These are phyloP conservation scores for Catagonus wagneri DNA, from an alignment of 2,113 vertebrate species.

Conservation along the genomic window DNA sequence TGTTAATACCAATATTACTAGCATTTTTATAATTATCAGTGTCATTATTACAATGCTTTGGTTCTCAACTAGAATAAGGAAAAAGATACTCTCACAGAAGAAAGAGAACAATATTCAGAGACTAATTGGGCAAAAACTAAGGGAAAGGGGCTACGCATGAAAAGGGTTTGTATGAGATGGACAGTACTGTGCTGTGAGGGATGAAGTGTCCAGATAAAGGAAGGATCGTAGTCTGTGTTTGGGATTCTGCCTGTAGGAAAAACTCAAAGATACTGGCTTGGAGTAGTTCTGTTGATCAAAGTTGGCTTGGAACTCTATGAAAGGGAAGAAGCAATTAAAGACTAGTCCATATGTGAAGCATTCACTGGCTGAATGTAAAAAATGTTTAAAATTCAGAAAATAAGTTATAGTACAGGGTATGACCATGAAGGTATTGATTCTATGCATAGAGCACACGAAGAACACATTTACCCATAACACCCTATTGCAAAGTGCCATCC, in stretches of 20 bases:
- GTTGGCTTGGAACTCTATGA: background rate
- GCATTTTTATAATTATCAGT: background rate
- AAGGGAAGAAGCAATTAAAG: background rate
- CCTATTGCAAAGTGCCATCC: background rate
- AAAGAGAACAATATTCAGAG: background rate
- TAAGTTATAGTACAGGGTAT: background rate
- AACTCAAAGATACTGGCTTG: background rate
- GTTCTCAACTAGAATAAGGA: constrained; percentile 21
- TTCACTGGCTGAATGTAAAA: background rate
- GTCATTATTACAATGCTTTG: background rate
- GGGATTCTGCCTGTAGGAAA: background rate
- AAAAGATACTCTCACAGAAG: background rate
- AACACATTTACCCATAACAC: background rate
- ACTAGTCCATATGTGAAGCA: background rate
- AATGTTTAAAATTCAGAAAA: constrained; percentile 49
- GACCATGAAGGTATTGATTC: background rate
- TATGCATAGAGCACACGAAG: background rate
- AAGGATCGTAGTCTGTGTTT: background rate
- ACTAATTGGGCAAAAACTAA: background rate
- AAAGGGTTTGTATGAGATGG: background rate
- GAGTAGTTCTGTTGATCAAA: background rate
- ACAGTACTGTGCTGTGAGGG: background rate
- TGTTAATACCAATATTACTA: background rate
- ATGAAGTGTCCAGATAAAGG: background rate
- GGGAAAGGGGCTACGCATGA: background rate